These are phyloP conservation scores for Corythoichthys intestinalis DNA, from an alignment of 2,113 vertebrate species.

Conservation along the genomic window DNA sequence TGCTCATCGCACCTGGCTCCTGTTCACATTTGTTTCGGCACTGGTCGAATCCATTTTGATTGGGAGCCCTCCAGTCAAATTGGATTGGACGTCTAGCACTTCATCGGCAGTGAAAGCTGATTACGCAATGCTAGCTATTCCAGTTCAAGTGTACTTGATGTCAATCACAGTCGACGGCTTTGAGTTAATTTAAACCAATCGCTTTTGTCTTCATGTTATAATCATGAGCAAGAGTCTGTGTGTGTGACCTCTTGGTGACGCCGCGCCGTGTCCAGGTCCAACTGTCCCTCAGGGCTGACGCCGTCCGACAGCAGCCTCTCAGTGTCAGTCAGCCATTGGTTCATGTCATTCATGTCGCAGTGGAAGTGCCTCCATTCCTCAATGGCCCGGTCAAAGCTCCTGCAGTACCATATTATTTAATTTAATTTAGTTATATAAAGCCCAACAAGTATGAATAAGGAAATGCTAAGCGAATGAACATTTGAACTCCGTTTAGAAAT, in stretches of 20 bases:
- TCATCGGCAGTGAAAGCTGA: no score
- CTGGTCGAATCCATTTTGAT: no score
- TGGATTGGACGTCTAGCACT: no score
- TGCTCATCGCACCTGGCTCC: no score
- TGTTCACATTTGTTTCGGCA: no score
- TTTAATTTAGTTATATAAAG: background rate
- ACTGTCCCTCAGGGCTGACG: constrained; percentile 65
- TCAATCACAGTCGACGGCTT: no score
- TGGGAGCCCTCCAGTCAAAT: no score
- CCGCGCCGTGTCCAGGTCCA: constrained; percentile 74
- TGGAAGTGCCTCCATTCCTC: constrained; percentile 92
- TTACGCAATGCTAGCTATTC: no score
- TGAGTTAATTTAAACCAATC: no score
- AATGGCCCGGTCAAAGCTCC: constrained; percentile 79
- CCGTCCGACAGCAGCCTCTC: constrained; percentile 76
- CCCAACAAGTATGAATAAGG: background rate
- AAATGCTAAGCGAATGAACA: background rate
- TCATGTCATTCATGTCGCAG: constrained; percentile 83
- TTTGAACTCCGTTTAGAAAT: background rate
- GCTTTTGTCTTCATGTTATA: no score
- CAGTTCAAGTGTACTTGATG: no score
- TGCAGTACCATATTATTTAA: constrained; percentile 44
- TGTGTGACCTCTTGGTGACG: constrained; percentile 81
- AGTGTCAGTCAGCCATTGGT: constrained; percentile 82
- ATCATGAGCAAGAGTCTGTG: background rate